Percentiles rank a stretch among this genome's conserved stretches.
Conservation (phyloP, 2,888 invertebrate species). For the Timema cristinae region DNA sequence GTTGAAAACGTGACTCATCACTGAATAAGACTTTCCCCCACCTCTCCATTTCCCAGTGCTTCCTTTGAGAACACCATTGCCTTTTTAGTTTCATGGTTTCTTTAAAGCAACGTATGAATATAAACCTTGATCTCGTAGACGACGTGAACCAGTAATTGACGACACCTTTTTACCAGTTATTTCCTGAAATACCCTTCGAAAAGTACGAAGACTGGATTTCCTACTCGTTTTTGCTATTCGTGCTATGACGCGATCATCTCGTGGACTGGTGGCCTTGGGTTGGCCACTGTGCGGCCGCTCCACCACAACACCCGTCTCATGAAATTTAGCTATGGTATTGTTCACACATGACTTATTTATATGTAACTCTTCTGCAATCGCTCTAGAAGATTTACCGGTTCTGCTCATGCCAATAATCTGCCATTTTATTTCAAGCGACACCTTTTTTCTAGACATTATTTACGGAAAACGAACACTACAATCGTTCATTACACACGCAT, state of each 20-base stretch:
- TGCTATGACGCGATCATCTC: not conserved
- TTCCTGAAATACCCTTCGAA: not conserved
- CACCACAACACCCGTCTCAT: not conserved
- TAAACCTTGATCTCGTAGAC: not conserved
- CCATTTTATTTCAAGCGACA: not conserved
- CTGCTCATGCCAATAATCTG: not conserved
- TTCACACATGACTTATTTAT: not conserved
- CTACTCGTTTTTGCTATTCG: not conserved
- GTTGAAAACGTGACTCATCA: not conserved
- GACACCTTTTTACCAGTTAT: not conserved
- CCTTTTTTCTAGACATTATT: not conserved
- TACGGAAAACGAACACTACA: too few species aligned
- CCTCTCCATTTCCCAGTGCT: slow-evolving; percentile 10
- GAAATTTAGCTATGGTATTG: not conserved
- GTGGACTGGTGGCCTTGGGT: slow-evolving; percentile 8
- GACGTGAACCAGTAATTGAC: not conserved
- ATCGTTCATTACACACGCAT: too few species aligned
- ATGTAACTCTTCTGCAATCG: not conserved
- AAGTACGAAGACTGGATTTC: not conserved
- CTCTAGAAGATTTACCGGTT: not conserved
- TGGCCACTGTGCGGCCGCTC: not conserved
- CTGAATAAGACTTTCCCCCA: slow-evolving; percentile 3
- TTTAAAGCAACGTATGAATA: not conserved
- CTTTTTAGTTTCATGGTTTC: not conserved
- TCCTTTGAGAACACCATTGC: slow-evolving; percentile 3